Evolutionary conservation across 2,797 vertebrate genomes (phyloP).

Genomic region (Sebastolobus altivelis): DNA sequence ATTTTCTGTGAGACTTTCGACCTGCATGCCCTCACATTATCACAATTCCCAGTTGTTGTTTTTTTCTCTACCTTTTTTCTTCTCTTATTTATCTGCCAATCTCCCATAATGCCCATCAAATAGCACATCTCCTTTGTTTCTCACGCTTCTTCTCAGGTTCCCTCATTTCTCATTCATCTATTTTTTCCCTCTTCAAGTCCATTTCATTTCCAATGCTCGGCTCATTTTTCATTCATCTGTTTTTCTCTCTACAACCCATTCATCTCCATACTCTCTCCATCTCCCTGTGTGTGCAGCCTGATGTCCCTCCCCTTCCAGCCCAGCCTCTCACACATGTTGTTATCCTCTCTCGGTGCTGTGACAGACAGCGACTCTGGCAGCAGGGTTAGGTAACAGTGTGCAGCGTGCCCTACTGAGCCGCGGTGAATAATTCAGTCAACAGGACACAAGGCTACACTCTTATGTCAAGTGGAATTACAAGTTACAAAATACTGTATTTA

Average conservation of each 20-base stretch:
- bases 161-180: constrained; percentile 49
- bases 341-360: constrained; percentile 47
- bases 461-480: constrained; percentile 60
- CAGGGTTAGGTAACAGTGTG: constrained; percentile 65
- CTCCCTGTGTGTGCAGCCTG: constrained; percentile 30
- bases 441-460: constrained; percentile 55
- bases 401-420: constrained; percentile 45
- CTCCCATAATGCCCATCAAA: constrained; percentile 36
- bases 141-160: constrained; percentile 41
- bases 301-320: constrained; percentile 31
- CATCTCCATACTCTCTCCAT: constrained; percentile 46
- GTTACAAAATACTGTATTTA: constrained; percentile 35
- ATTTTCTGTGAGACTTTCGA: constrained; percentile 45
- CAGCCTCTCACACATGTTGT: constrained; percentile 49
- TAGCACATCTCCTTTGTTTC: constrained; percentile 33
- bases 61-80: constrained; percentile 12
- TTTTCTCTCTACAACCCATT: constrained; percentile 44
- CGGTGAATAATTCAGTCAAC: constrained; percentile 73
- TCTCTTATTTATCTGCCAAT: constrained; percentile 25
- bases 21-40: constrained; percentile 34
- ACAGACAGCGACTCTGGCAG: constrained; percentile 45
- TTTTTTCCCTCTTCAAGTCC: constrained; percentile 43
- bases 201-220: constrained; percentile 33
- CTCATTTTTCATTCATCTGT: constrained; percentile 59
- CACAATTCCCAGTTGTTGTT: constrained; percentile 30